A percentile compares a stretch with the other conserved stretches of the same genome.
These are phyloP conservation scores for Drosophila quinaria DNA, from an alignment of 2,888 invertebrate genomes.

Conservation along the genomic window DNA sequence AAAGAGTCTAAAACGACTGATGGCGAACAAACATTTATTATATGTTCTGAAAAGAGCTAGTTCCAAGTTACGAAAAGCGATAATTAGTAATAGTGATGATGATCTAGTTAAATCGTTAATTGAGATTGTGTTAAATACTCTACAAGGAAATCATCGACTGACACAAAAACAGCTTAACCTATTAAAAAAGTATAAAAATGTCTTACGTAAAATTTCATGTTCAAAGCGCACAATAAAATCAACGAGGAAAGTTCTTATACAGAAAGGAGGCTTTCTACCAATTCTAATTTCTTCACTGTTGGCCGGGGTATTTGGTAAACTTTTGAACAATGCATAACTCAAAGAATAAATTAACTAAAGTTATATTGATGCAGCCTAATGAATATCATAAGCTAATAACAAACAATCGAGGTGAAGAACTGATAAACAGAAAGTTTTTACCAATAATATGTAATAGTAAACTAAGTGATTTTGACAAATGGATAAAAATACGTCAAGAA, in stretches of 20 bases:
- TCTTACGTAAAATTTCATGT: not conserved
- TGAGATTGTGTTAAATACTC: not conserved
- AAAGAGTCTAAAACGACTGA: not conserved
- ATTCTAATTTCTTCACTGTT: not conserved
- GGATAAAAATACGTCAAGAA: too few relatives aligned
- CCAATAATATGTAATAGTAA: too few relatives aligned
- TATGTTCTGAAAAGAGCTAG: not conserved
- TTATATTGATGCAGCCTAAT: not conserved
- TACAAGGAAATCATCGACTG: not conserved
- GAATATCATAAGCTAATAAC: not conserved
- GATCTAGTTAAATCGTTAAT: not conserved
- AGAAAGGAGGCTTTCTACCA: not conserved
- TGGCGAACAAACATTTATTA: not conserved
- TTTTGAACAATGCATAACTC: not conserved
- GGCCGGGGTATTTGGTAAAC: not conserved
- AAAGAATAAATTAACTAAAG: not conserved
- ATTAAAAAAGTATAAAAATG: not conserved
- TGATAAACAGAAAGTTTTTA: not conserved
- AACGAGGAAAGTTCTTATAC: not conserved
- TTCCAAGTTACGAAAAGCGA: not conserved
- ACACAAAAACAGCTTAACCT: not conserved
- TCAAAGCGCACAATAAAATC: not conserved
- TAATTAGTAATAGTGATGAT: constrained; percentile 1
- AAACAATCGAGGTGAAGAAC: not conserved
- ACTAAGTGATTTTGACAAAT: too few relatives aligned